Conservation (phyloP, 2,797 vertebrate species). For the Halcyon leucocephala region DNA sequence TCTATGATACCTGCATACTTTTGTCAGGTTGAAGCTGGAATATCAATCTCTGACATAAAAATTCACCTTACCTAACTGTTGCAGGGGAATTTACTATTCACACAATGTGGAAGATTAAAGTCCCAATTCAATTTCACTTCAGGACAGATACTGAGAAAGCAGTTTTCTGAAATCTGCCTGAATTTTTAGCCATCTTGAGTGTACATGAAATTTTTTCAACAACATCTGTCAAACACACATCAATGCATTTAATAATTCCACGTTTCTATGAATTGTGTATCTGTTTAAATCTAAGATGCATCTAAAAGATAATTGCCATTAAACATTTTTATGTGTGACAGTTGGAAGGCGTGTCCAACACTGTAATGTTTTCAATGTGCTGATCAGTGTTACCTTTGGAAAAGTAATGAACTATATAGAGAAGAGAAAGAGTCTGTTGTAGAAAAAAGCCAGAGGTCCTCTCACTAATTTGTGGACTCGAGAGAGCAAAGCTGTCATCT, state of each 20-base stretch:
- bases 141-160: background rate
- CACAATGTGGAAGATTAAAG: background rate
- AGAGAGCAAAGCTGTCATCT: constrained; percentile 42
- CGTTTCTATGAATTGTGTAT: background rate
- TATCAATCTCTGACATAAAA: background rate
- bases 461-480: background rate
- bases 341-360: background rate
- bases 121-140: background rate
- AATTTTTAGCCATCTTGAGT: background rate
- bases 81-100: background rate
- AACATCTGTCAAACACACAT: background rate
- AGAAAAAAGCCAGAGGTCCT: constrained; percentile 5
- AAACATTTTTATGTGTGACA: background rate
- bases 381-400: background rate
- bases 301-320: background rate
- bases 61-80: background rate
- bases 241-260: background rate
- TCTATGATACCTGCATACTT: background rate
- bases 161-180: background rate
- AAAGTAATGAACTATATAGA: background rate
- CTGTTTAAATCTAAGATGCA: background rate
- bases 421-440: background rate
- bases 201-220: background rate
- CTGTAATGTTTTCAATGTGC: background rate
- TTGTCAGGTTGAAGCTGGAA: background rate